Conservation (phyloP, 2,797 vertebrate genomes). For the Halcyon chelicuti region DNA sequence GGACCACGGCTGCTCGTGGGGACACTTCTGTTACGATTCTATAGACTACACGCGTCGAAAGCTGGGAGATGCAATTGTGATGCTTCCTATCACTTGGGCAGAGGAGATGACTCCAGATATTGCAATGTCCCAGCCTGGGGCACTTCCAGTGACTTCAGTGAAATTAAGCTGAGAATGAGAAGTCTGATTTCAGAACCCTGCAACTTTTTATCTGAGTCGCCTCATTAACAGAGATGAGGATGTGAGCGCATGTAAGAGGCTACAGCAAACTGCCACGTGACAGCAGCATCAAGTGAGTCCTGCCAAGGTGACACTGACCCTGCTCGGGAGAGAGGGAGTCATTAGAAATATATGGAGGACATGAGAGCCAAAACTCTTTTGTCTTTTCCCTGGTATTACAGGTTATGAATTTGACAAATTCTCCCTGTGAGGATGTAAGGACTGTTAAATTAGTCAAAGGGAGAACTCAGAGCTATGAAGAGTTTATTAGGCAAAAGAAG, state of each 20-base stretch:
- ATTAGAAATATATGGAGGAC: neutral
- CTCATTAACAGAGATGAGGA: neutral
- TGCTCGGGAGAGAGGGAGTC: neutral
- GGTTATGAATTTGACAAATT: neutral
- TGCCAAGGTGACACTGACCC: neutral
- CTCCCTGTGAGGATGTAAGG: constrained; percentile 51
- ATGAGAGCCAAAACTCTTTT: neutral
- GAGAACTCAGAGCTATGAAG: neutral
- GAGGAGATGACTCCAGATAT: neutral
- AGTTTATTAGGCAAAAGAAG: constrained; percentile 28
- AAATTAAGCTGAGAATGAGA: neutral
- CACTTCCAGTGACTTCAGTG: neutral
- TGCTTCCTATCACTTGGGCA: neutral
- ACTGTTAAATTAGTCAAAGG: constrained; percentile 5
- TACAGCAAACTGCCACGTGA: neutral
- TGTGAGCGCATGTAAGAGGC: neutral
- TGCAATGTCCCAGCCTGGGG: neutral
- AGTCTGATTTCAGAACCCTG: neutral
- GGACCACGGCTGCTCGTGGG: neutral
- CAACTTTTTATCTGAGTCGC: neutral
- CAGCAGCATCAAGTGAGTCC: neutral
- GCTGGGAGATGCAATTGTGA: neutral
- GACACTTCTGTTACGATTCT: neutral
- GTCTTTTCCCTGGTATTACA: neutral
- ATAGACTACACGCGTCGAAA: neutral